These are phyloP conservation scores for Bombus huntii DNA, from an alignment of 1,140 invertebrate species.

Conservation along the genomic window DNA sequence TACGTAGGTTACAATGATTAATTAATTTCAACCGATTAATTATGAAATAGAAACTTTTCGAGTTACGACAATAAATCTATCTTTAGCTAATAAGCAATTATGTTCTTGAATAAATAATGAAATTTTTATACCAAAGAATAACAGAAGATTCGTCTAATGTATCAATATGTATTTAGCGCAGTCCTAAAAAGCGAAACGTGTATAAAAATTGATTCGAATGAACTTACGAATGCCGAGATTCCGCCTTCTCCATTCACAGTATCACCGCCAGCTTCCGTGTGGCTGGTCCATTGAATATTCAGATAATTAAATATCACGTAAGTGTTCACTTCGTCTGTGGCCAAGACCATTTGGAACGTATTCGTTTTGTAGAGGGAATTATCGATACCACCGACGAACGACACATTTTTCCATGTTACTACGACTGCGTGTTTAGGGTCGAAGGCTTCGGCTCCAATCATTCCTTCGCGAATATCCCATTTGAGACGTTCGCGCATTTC, in stretches of 20 bases:
- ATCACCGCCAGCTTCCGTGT: slow-evolving; percentile 95
- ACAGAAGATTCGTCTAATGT: too few species aligned
- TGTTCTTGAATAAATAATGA: too few species aligned
- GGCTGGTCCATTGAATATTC: slow-evolving; percentile 94
- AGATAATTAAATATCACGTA: slow-evolving; percentile 98
- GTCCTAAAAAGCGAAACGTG: rapidly evolving
- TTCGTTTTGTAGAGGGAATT: slow-evolving; percentile 93
- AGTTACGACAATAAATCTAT: too few species aligned
- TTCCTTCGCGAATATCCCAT: slow-evolving; percentile 94
- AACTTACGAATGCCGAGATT: slow-evolving; percentile 91
- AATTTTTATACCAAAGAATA: too few species aligned
- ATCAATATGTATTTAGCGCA: too few species aligned
- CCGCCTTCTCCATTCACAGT: slow-evolving; percentile 93
- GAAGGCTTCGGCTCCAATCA: slow-evolving; percentile 95
- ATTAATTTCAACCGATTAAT: too few species aligned
- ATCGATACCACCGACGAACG: slow-evolving; percentile 93
- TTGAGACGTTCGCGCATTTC: slow-evolving; percentile 93
- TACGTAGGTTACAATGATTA: too few species aligned
- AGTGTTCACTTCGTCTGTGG: slow-evolving; percentile 96
- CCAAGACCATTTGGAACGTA: slow-evolving; percentile 96
- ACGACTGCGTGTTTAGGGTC: slow-evolving; percentile 94
- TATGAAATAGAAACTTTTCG: too few species aligned
- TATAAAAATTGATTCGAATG: background rate
- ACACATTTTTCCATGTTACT: slow-evolving; percentile 98
- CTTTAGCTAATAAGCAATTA: too few species aligned